phyloP scores from a whole-genome alignment of 1,140 invertebrate species.

The Papilio machaon region DNA sequence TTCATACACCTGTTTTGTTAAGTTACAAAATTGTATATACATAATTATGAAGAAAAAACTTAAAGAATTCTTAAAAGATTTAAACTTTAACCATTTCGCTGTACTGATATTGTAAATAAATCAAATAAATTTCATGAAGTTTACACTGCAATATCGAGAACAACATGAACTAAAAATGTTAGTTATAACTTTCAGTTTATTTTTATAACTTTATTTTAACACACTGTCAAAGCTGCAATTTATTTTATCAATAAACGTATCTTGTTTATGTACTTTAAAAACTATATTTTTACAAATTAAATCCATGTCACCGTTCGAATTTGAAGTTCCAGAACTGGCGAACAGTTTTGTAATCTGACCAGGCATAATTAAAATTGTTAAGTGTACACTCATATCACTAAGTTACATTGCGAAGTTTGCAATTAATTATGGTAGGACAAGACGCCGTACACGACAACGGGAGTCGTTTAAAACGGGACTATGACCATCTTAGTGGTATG shows the following conservation, averaged over 20 bases:
- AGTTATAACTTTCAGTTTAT: no score
- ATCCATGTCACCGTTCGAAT: background rate
- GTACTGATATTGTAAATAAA: no score
- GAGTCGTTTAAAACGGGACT: constrained; percentile 36
- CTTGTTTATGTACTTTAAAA: background rate
- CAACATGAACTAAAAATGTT: no score
- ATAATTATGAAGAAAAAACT: background rate
- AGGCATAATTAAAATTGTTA: no score
- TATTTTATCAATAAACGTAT: background rate
- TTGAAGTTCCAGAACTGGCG: no score
- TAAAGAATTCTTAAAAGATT: background rate
- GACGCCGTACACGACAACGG: constrained; percentile 4
- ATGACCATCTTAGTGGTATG: constrained; percentile 35
- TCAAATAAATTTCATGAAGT: no score
- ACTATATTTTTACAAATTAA: background rate
- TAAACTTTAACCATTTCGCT: background rate
- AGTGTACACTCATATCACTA: background rate
- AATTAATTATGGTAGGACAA: constrained; percentile 28
- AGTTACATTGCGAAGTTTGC: background rate
- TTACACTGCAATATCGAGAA: no score
- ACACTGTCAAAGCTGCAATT: background rate
- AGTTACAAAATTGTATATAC: background rate
- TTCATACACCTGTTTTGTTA: background rate
- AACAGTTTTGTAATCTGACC: no score
- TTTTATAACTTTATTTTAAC: no score